Evolutionary conservation across 2,797 vertebrate genomes (phyloP), one percentile per base, ranked within the genome.

Genomic region (Amphiprion clarkii): DNA sequence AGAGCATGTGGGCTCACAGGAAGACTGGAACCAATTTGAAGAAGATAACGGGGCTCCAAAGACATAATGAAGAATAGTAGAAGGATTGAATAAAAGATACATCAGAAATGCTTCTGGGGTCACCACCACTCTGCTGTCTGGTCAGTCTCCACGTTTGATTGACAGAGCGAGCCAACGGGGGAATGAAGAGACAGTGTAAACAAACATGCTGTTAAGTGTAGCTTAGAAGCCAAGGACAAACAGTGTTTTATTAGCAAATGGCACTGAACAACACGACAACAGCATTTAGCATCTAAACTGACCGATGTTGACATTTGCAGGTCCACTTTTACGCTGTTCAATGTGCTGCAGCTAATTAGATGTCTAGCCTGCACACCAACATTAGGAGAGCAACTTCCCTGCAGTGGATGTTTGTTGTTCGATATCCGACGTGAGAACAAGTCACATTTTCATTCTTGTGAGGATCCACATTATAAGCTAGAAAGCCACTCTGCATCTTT

Each of bases 261-360:
- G 19, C 44, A 46, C 44, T 19, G 10, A 39, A 39, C 10, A 46
- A 46, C 19, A 53, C 2, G 14, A 55, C 16, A 67, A 60, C 17
- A 16, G 2, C 39, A 53, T 61, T 67, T 14, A 52, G 46, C 36
- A 52, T 52, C 19, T 6, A 46, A 46, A 46, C 17, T 46, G 16
- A 46, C 44, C 16, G 17, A 19, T 46, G 48, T 8, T 44, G 36
- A 67, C 21, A 16, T 54, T 55, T 55, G 25, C 25, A 27, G 44
- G 16, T 46, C 29, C 53, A 16, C 23, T 16, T 55, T 29, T 8
- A 29, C 14, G 53, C 53, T 29, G 14, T 55, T 29, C 12, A 55
- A 55, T 55, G 53, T 21, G 49, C 49, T 52, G 49, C 49, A 10
- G 49, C 6, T 52, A 52, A 55, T 54, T 54, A 52, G 49, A n/a